Conservation (phyloP, 2,113 vertebrate genomes). For the Ameiurus melas region DNA sequence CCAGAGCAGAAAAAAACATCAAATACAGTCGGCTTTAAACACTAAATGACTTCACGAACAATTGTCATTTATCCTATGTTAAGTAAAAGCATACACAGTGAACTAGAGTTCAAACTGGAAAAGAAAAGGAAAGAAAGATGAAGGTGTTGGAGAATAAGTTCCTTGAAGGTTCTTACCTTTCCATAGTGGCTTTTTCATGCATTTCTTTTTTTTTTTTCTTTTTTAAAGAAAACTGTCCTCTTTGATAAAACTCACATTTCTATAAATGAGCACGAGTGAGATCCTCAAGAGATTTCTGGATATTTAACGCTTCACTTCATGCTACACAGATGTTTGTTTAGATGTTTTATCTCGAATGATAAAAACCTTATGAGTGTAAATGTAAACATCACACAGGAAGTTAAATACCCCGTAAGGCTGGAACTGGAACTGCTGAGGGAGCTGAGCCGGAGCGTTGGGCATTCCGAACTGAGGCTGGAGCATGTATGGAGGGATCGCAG, state of each 20-base stretch:
- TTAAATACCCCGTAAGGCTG: conserved; percentile 35
- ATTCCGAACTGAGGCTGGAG: conserved; percentile 35
- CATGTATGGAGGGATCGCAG: conserved; percentile 38
- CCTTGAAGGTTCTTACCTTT: neutral
- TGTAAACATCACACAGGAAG: neutral
- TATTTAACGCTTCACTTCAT: too few species aligned
- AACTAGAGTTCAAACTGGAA: neutral
- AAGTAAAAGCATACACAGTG: neutral
- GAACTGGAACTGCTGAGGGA: conserved; percentile 23
- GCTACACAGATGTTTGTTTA: neutral
- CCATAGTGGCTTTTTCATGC: neutral
- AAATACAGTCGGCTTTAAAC: neutral
- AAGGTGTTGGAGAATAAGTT: neutral
- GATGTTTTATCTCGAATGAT: neutral
- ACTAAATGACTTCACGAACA: neutral
- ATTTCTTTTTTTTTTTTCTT: neutral
- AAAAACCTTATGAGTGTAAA: neutral
- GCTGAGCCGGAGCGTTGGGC: conserved; percentile 26
- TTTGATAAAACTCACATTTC: neutral
- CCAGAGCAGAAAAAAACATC: neutral
- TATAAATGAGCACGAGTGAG: neutral
- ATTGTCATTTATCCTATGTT: neutral
- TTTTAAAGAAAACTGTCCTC: neutral
- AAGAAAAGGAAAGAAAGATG: neutral
- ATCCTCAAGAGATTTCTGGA: neutral